Percentiles rank a stretch among this genome's conserved stretches.
These are phyloP conservation scores for Netta rufina DNA, from an alignment of 2,797 vertebrate species.

Conservation along the genomic window DNA sequence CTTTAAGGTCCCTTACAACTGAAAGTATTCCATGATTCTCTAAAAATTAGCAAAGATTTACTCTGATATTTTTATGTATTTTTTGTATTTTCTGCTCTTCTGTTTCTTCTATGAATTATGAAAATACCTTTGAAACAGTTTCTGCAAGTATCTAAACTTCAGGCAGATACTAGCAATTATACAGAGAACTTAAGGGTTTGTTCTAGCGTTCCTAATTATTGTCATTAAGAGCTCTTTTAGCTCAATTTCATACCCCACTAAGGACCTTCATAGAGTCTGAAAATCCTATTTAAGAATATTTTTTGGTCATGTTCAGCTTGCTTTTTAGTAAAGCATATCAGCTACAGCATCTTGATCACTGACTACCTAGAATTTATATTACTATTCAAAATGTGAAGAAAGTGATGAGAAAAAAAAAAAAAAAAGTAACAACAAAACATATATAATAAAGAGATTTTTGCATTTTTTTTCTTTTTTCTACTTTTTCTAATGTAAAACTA, in stretches of 20 bases:
- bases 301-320: not conserved
- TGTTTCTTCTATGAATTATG: not conserved
- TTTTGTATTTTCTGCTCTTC: not conserved
- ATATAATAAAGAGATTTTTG: not conserved
- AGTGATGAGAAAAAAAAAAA: not conserved
- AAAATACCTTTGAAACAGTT: slow-evolving; percentile 1
- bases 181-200: not conserved
- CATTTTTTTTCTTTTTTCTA: not conserved
- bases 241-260: slow-evolving; percentile 18
- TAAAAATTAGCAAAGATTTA: not conserved
- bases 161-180: not conserved
- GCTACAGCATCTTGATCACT: not conserved
- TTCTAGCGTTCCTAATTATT: slow-evolving; percentile 24
- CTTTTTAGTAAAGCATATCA: not conserved
- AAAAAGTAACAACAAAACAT: not conserved
- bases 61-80: not conserved
- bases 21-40: too few species aligned
- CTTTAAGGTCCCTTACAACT: too few species aligned
- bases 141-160: slow-evolving; percentile 14
- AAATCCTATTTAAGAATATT: not conserved
- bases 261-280: slow-evolving; percentile 16
- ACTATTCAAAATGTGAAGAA: not conserved
- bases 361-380: not conserved
- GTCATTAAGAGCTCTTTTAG: slow-evolving; percentile 20
- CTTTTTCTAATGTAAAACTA: not conserved